A percentile compares a stretch with the other conserved stretches of the same genome.
These are phyloP conservation scores for Oreochromis grahami DNA, from an alignment of 2,797 vertebrate genomes.

Conservation along the genomic window DNA sequence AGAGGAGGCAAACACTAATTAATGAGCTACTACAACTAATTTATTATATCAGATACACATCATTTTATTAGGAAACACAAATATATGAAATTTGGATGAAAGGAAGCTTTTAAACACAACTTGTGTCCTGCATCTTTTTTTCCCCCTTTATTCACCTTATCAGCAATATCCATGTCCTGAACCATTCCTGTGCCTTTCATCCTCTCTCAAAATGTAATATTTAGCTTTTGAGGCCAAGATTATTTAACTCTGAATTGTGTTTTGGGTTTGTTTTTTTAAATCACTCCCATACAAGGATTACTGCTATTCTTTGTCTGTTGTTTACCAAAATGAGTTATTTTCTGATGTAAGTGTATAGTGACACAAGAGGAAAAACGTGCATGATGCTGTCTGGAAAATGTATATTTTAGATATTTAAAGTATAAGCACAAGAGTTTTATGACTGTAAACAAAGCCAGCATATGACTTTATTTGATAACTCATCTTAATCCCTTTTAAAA, in stretches of 20 bases:
- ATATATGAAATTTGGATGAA: background rate
- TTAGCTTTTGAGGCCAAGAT: conserved; percentile 20
- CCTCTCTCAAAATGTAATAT: background rate
- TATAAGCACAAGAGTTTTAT: conserved; percentile 33
- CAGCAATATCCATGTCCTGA: background rate
- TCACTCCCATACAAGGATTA: background rate
- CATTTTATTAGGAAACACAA: background rate
- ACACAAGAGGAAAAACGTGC: background rate
- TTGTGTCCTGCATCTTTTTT: background rate
- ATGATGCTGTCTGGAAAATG: conserved; percentile 10
- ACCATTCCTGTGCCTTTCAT: conserved; percentile 59
- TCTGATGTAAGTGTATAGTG: conserved; percentile 12
- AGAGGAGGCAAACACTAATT: background rate
- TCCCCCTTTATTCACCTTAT: background rate
- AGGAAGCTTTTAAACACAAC: conserved; percentile 4
- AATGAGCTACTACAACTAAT: background rate
- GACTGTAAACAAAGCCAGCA: background rate
- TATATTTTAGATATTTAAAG: conserved; percentile 40
- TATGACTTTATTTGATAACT: background rate
- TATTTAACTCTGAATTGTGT: conserved; percentile 8
- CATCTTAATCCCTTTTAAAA: conserved; percentile 3
- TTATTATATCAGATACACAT: background rate
- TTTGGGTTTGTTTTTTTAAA: background rate
- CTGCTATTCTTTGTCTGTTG: conserved; percentile 7
- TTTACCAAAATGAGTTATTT: conserved; percentile 23